Evolutionary conservation across 2,888 invertebrate species (phyloP).

Genomic region (Mesoligia furuncula): DNA sequence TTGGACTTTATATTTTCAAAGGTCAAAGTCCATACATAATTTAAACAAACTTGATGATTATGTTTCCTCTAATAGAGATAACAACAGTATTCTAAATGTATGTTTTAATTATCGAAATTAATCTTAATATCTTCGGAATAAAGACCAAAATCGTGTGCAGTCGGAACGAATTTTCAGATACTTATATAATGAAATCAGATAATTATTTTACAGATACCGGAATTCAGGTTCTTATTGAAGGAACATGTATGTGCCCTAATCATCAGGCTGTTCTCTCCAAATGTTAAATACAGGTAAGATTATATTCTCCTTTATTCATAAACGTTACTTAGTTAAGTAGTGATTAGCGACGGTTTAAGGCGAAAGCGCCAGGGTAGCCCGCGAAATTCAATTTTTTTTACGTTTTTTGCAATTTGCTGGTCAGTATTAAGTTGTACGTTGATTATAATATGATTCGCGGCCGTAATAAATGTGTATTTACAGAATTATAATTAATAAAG

Average conservation of each 20-base stretch:
- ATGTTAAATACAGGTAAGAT: conserved; percentile 96
- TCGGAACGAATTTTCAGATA: background rate
- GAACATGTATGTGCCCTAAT: conserved; percentile 99
- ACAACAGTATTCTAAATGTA: background rate
- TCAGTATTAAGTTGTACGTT: no score
- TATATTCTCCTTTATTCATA: no score
- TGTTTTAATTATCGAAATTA: background rate
- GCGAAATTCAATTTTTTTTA: no score
- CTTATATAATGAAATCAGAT: no score
- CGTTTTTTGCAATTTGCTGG: no score
- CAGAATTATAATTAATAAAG: no score
- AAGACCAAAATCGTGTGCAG: background rate
- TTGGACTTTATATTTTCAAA: background rate
- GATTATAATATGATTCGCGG: no score
- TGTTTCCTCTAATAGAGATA: background rate
- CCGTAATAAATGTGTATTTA: no score
- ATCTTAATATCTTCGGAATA: background rate
- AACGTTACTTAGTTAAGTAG: no score
- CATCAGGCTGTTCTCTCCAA: conserved; percentile 99
- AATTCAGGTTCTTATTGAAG: conserved; percentile 98
- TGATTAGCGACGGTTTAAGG: no score
- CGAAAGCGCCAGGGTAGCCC: no score
- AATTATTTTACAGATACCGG: conserved; percentile 96
- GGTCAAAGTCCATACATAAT: background rate
- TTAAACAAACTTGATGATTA: background rate